Evolutionary conservation across 2,888 invertebrate genomes (phyloP), one percentile per base, ranked within the genome.

Genomic region (Ectobius pallidus): DNA sequence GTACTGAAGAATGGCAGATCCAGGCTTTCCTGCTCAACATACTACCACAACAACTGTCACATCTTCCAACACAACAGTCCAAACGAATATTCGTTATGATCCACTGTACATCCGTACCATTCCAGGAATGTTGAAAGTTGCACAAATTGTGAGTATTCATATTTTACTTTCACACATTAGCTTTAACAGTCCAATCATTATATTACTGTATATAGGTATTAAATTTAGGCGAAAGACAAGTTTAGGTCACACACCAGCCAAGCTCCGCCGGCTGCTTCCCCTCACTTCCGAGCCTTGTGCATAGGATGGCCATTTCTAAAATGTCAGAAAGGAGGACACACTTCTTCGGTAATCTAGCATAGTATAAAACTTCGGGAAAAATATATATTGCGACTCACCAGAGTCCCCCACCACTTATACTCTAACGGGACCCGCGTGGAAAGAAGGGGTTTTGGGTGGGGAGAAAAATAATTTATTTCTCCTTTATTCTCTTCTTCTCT

Each of bases 51-150:
- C 91, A 0, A 88, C 88, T 0, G 91, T 90, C n/a, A 89, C 91
- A 79, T 90, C 91, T n/a, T 88, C 81, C 3, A 78, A 80, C 32
- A 79, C 80, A 7, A 76, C 79, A 6, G 79, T 88, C 77, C 86
- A 89, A 70, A 88, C 89, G 20, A 79, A 81, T 65, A 85, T 93
- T 76, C 85, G 93, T 78, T 93, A 91, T 81, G 95, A 95, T 83
- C 86, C 89, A 0, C 82, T 85, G 0, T 94, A 94, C 79, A 79
- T 92, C 20, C 85, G 85, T 77, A 92, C 91, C 0, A 78, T 91
- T 61, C 91, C 93, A 1, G 95, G 95, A 68, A 87, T 92, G 71
- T 81, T 95, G 22, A 95, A 95, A 87, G 83, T 89, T 75, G 86
- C 86, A 0, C 90, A 92, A 87, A 88, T 93, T 80, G 94, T 94